Base-by-base conservation (phyloP, 1,140 invertebrate genomes). In the Bathynomus jamesi region DNA sequence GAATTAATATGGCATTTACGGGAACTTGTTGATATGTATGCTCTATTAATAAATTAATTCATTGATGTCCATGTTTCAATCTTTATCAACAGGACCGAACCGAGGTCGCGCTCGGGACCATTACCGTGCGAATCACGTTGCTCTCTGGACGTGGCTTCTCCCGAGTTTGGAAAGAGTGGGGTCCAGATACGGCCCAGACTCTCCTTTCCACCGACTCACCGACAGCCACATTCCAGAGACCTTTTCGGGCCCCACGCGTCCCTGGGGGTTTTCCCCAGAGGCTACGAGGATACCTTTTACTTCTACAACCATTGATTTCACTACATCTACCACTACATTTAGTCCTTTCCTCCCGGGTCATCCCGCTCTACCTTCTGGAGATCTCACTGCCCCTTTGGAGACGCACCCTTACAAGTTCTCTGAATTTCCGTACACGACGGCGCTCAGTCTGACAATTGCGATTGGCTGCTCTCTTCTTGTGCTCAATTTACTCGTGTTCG, bases 401-500 rank as follows among this genome's bases (percentile, higher is more conserved):
- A 13, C 13, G 11, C 27, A 61, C 24, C 70, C 8, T 27, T 17
- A 40, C 28, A n/a, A 32, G 27, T 61, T 61, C 40, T 28, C 24
- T 28, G 61, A 30, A 25, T 72, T 72, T 29, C 71, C 90, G 31
- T 94, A 94, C 81, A 94, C 91, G 0, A 94, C 93, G 0, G 93
- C 92, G 0, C 83, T 96, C 0, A 92, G 91, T n/a, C 90, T 96
- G 3, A 96, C 94, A 0, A 93, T 97, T 67, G 93, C 92, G 0
- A 91, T 97, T 2, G 95, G 95, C 0, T 94, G 92, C 79, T 89
- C 92, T 61, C 85, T 96, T 7, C 85, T 98, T 3, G 85, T 97
- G 8, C 85, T 98, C 2, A 98, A 98, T 81, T 88, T 96, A 7
- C 85, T 97, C 0, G 95, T 98, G 65, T 96, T 97, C 79, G 93